Evolutionary conservation across 2,797 vertebrate genomes (phyloP), one percentile per base, ranked within the genome.

Genomic region (Fratercula arctica): DNA sequence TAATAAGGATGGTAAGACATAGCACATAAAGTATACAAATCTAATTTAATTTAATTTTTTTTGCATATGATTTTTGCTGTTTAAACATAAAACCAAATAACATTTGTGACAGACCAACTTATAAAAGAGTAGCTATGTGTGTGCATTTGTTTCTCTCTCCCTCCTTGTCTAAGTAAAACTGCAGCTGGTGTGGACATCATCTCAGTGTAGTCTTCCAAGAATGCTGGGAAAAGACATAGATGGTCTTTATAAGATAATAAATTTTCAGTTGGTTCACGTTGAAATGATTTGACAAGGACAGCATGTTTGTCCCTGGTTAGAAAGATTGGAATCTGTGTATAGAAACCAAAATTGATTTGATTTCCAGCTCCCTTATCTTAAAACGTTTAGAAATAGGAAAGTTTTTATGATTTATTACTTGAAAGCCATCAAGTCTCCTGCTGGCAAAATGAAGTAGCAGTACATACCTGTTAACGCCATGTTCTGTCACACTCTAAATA

Each of bases 341-440:
- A 98, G 98, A 98, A 97, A 96, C 96, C 96, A 97, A 98, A 98
- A 98, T 98, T 98, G 98, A 99, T 98, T 98, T 98, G 97, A 98
- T 98, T 98, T 97, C 96, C 97, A 98, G 97, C 97, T 98, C 96
- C 66, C 98, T 99, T 99, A 99, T 99, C 99, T 98, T 80, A 96
- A 98, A 98, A 98, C 97, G 98, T 98, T 98, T 97, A 98, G 97
- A 98, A 98, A 98, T 75, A 94, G 98, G 98, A 96, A 98, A 91
- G 94, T 97, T 96, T 98, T 98, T 98, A 98, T 99, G 98, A 99
- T 99, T 99, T 99, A 99, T 98, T 98, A 97, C 98, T 98, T 97
- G 94, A 97, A 98, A 98, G 95, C 97, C 95, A 98, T 97, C 97
- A 98, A 97, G 91, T 98, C 97, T 98, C 97, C 93, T 98, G 97